phyloP scores from a whole-genome alignment of 2,113 vertebrate genomes.

The Myocastor coypus region DNA sequence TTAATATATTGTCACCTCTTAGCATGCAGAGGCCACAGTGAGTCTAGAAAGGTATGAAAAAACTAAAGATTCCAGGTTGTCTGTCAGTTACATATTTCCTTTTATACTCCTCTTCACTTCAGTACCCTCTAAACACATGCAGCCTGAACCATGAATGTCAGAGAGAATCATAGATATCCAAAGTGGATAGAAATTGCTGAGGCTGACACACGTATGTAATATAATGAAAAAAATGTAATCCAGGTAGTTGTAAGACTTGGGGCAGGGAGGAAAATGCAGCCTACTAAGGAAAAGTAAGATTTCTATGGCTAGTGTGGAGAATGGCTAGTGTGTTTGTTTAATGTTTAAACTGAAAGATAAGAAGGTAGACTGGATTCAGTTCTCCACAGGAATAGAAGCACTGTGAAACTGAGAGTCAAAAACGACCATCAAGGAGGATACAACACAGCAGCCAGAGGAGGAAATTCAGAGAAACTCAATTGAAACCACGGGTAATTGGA shows the following conservation, averaged over 20 bases:
- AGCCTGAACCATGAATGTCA: background rate
- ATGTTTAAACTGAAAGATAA: background rate
- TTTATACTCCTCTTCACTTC: background rate
- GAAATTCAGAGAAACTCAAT: no score
- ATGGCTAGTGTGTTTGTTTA: conserved; percentile 30
- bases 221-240: background rate
- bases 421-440: background rate
- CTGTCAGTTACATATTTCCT: background rate
- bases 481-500: no score
- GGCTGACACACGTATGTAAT: background rate
- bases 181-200: background rate
- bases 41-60: background rate
- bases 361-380: background rate
- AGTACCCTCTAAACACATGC: background rate
- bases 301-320: background rate
- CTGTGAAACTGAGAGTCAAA: background rate
- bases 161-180: background rate
- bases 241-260: background rate
- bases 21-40: background rate
- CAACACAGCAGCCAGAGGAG: no score
- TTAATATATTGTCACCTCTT: background rate
- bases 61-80: background rate
- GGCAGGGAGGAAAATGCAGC: background rate
- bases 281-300: background rate
- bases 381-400: conserved; percentile 13